Conservation (phyloP, 2,888 invertebrate species). For the Drosophila limbata region DNA sequence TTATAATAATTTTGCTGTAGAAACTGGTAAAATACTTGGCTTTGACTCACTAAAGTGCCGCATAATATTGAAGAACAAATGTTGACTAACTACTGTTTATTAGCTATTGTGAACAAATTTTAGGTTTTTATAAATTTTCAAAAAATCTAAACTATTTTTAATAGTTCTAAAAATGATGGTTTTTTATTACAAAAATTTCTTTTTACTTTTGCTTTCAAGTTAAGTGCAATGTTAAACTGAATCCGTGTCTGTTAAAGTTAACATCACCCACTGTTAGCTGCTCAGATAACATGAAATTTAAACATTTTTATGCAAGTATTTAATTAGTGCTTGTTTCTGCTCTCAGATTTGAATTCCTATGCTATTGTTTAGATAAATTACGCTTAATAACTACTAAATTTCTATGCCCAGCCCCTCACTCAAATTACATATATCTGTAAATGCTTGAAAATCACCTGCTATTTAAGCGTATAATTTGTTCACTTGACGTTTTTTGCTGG, state of each 20-base stretch:
- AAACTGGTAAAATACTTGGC: no score
- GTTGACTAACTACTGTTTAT: no score
- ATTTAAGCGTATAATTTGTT: slow-evolving; percentile 69
- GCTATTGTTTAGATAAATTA: slow-evolving; percentile 20
- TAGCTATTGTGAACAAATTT: background rate
- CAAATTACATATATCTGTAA: slow-evolving; percentile 5
- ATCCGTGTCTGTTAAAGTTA: no score
- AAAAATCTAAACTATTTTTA: background rate
- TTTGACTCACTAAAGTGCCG: no score
- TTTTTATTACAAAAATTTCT: no score
- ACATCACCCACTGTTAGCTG: no score
- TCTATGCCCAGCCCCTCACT: background rate
- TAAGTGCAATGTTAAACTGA: no score
- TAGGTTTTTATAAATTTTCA: background rate
- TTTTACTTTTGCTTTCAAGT: background rate
- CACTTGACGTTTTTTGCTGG: slow-evolving; percentile 31
- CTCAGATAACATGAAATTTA: no score
- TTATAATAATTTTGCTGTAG: no score
- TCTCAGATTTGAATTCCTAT: slow-evolving; percentile 6
- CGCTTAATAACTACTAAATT: background rate
- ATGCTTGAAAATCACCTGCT: slow-evolving; percentile 47
- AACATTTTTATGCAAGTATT: no score
- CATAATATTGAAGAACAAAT: no score
- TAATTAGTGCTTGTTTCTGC: background rate
- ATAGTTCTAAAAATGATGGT: background rate